Base-by-base conservation (phyloP, 2,113 vertebrate species). In the Prolemur simus region DNA sequence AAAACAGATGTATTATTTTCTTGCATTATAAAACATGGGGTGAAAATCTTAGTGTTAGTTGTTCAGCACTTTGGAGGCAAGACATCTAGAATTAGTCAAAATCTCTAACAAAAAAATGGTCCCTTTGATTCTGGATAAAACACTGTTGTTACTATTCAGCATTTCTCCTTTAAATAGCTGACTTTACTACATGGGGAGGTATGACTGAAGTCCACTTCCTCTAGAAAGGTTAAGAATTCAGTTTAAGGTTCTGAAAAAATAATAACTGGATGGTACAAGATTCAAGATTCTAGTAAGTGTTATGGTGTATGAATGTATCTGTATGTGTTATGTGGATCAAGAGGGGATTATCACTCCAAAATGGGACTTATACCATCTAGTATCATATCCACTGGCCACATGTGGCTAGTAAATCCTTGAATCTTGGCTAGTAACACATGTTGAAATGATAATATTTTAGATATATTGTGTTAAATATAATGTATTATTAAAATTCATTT, bases 321-420 rank as follows among this genome's bases (percentile, higher is more conserved):
- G 4, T 73, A 17, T 88, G 32, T 87, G 13, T 14, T 23, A 3
- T 73, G 0, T 91, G 45, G 13, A 15, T 29, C n/a, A 77, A 13
- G 12, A n/a, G 12, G 5, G 8, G 7, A 52, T 4, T 49, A 20
- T 29, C 27, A 47, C 0, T 52, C 6, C 27, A n/a, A 37, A 34
- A 45, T 39, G 13, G 0, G 14, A 66, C 32, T 29, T 12, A 32
- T 25, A 32, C 1, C 5, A 5, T 80, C 0, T 0, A 23, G 3
- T 3, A 56, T 14, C 2, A 13, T 5, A 47, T 10, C 12, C 37
- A 21, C 37, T 8, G 39, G 29, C 8, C 17, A 80, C 12, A n/a
- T 6, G 2, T 37, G 5, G 29, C 20, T 42, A 23, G 27, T 66
- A 39, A 49, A 20, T 76, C 37, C 17, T 76, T 52, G 4, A 95